phyloP scores from a whole-genome alignment of 2,888 invertebrate species.

The Pyrrhia umbra region DNA sequence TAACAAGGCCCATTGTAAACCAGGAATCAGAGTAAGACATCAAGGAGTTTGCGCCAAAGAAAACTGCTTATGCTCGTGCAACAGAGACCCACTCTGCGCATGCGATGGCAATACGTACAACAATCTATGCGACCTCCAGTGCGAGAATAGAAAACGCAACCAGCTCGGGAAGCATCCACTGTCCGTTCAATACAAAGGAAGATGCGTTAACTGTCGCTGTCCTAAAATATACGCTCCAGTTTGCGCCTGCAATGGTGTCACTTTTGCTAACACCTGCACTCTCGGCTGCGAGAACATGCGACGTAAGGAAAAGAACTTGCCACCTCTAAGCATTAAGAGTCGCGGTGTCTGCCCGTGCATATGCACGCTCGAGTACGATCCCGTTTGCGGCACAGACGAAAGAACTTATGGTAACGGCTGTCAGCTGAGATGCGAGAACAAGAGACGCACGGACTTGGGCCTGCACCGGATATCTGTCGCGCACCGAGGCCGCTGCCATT shows the following conservation, averaged over 20 bases:
- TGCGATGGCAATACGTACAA: constrained; percentile 67
- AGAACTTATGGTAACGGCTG: constrained; percentile 66
- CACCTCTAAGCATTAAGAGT: constrained; percentile 46
- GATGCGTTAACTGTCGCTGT: constrained; percentile 66
- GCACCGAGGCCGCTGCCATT: constrained; percentile 19
- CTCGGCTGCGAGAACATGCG: constrained; percentile 63
- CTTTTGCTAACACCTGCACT: constrained; percentile 66
- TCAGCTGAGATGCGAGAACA: constrained; percentile 64
- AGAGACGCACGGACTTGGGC: constrained; percentile 33
- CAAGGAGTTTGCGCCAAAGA: constrained; percentile 61
- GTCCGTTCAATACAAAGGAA: constrained; percentile 51
- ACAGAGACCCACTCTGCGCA: constrained; percentile 61
- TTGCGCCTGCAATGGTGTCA: constrained; percentile 67
- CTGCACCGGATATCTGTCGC: constrained; percentile 6
- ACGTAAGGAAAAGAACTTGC: constrained; percentile 11
- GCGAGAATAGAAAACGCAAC: constrained; percentile 63
- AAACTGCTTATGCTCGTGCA: constrained; percentile 40
- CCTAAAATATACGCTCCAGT: constrained; percentile 59
- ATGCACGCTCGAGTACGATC: constrained; percentile 51
- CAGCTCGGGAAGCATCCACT: constrained; percentile 53
- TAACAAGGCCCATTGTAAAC: constrained; percentile 36
- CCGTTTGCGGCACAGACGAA: constrained; percentile 67
- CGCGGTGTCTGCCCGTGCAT: constrained; percentile 62
- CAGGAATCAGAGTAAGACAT: constrained; percentile 41
- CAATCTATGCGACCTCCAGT: constrained; percentile 65